Conservation (phyloP, 2,113 vertebrate genomes). For the Manacus vitellinus region DNA sequence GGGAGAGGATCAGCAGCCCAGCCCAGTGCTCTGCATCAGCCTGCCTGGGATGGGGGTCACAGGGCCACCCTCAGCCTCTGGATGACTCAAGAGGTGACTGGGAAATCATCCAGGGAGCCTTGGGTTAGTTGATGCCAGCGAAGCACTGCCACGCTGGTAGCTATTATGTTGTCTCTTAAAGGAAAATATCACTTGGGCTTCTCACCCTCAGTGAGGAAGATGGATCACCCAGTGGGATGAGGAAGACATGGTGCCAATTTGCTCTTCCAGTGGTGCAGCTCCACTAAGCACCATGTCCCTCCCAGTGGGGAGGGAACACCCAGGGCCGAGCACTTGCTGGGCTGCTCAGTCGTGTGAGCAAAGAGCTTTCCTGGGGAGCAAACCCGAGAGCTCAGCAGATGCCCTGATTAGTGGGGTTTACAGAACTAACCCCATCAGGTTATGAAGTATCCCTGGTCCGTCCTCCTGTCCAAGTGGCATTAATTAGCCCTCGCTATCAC, state of each 20-base stretch:
- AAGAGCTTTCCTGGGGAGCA: neutral
- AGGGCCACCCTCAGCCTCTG: accelerated
- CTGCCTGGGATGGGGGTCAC: accelerated
- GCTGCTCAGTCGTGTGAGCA: accelerated
- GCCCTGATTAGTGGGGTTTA: neutral
- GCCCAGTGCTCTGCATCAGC: too few species aligned
- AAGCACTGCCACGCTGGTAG: accelerated
- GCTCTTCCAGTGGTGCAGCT: neutral
- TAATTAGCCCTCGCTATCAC: accelerated
- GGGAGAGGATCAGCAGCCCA: neutral
- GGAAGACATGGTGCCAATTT: accelerated
- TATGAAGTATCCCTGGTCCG: neutral
- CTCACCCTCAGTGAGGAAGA: neutral
- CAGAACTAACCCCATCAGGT: neutral
- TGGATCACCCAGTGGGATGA: neutral
- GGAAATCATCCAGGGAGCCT: neutral
- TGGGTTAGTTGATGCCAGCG: neutral
- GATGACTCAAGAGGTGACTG: accelerated
- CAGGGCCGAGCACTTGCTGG: accelerated
- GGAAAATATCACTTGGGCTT: neutral
- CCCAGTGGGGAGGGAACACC: neutral
- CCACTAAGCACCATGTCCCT: neutral
- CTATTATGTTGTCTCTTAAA: accelerated
- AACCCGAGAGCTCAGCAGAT: neutral
- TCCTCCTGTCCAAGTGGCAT: neutral